Conservation (phyloP, 2,797 vertebrate species). For the Hybognathus amarus region DNA sequence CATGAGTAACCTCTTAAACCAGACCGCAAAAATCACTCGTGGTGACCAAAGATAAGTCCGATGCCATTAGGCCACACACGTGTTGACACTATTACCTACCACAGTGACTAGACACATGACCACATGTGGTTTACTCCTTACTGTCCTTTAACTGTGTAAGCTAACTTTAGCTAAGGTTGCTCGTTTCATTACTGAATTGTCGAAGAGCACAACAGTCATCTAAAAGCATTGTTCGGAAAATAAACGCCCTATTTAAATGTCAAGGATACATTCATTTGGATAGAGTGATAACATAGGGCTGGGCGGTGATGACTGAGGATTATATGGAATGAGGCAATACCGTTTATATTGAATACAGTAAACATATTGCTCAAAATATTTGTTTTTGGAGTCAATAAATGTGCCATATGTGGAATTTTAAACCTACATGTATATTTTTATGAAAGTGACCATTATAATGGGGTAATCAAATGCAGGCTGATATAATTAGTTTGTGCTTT, state of each 20-base stretch:
- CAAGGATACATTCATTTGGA: not conserved
- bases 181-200: not conserved
- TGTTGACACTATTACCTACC: no score
- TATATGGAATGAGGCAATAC: no score
- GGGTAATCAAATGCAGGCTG: no score
- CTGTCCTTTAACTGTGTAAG: not conserved
- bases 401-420: no score
- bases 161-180: not conserved
- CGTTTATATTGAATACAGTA: no score
- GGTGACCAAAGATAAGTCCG: not conserved
- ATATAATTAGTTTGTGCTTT: no score
- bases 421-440: no score
- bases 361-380: no score
- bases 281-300: no score
- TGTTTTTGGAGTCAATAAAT: no score
- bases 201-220: not conserved
- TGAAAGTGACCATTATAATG: no score
- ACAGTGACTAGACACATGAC: not conserved
- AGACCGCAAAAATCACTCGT: conserved; percentile 16
- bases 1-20: not conserved
- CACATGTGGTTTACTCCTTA: not conserved
- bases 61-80: not conserved
- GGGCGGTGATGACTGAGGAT: no score
- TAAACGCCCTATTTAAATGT: not conserved
- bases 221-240: not conserved